Evolutionary conservation across 2,888 invertebrate genomes (phyloP), one percentile per base, ranked within the genome.

Genomic region (Dynastes grantii): DNA sequence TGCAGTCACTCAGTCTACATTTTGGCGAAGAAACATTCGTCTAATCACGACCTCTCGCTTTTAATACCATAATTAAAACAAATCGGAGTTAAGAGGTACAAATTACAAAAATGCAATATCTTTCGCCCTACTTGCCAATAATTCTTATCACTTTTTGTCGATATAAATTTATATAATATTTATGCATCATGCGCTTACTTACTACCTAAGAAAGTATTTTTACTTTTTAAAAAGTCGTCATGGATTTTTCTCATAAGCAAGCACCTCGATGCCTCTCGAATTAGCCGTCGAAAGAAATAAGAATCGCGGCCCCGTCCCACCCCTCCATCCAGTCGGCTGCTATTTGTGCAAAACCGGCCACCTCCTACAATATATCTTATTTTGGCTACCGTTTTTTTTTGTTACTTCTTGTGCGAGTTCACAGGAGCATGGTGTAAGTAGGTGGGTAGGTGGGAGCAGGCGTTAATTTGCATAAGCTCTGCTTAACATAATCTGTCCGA

Each of bases 401-500:
- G 71, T 73, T 13, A 22, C 58, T 73, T 61, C 32, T 71, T 53
- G 45, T 40, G 73, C 45, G 70, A 81, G 87, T 88, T 89, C 88
- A 88, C 89, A 88, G 87, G 88, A 85, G 89, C 87, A 89, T 87
- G 88, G 87, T 85, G 82, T 82, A 81, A 81, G 80, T 81, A 80
- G 83, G 82, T 81, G 81, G 81, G 81, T 83, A 76, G 76, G 77
- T 77, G 77, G 71, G 65, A 61, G 73, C 73, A 73, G 61, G 68
- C 68, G 68, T 68, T 68, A 49, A 68, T 45, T 51, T 55, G 64
- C 63, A 53, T 68, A 68, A 55, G 77, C 70, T 68, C 16, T 45
- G 53, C 77, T 68, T 58, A 61, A 61, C 61, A 27, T 61, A 61
- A 61, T 61, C 40, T 58, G 73, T 88, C 88, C 88, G 88, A 88